Conservation (phyloP, 2,113 vertebrate genomes). For the Hylia prasina region DNA sequence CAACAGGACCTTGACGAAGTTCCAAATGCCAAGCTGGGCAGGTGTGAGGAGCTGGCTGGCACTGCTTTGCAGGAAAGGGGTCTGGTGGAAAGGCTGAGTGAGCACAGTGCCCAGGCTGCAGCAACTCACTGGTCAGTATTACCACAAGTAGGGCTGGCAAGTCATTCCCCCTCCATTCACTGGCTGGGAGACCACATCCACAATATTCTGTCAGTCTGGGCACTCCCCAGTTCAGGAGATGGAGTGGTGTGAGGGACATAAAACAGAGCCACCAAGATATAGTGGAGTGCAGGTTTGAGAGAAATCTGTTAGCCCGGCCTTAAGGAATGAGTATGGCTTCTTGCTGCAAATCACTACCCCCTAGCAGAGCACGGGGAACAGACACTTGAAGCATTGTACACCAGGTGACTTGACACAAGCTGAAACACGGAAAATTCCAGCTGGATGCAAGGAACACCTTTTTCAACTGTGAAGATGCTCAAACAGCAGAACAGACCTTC, state of each 20-base stretch:
- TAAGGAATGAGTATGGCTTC: not conserved
- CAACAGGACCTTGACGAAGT: not conserved
- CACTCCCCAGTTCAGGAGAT: not conserved
- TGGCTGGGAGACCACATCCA: not conserved
- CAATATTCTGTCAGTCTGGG: not conserved
- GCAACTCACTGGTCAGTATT: not conserved
- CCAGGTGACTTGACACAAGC: not conserved
- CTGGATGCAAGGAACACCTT: not conserved
- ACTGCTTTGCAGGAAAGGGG: not conserved
- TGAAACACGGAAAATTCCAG: not conserved
- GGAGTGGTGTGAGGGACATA: not conserved
- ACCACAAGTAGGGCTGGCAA: no score
- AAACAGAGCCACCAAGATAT: not conserved
- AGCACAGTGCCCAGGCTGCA: not conserved
- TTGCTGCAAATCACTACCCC: not conserved
- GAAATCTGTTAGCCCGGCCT: not conserved
- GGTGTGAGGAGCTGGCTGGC: not conserved
- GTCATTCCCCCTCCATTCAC: not conserved
- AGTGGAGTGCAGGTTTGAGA: not conserved
- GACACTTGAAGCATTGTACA: not conserved
- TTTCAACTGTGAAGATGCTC: not conserved
- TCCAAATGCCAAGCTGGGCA: not conserved
- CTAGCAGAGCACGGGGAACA: accelerated
- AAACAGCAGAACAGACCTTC: not conserved
- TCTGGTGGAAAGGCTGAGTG: not conserved